These are phyloP conservation scores for Sarcophaga caerulescens DNA, from an alignment of 2,888 invertebrate genomes.

Conservation along the genomic window DNA sequence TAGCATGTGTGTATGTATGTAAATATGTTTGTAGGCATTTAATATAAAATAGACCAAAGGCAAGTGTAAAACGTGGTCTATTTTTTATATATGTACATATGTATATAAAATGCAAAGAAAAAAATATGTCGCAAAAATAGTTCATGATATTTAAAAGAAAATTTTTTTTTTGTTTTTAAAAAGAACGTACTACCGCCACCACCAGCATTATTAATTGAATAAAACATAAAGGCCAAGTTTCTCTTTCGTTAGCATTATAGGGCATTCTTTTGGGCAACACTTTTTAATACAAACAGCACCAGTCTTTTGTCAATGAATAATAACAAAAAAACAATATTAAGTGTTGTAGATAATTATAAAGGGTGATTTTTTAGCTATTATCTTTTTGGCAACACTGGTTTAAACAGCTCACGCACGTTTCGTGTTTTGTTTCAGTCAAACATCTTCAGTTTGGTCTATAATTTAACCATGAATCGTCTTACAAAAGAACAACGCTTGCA, in stretches of 20 bases:
- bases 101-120: neutral
- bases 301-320: conserved; percentile 10
- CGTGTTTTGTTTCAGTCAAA: too few species aligned
- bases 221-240: conserved; percentile 34
- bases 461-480: too few species aligned
- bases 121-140: conserved; percentile 43
- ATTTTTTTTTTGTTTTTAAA: conserved; percentile 9
- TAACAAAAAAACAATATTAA: neutral
- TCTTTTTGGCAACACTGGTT: too few species aligned
- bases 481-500: too few species aligned
- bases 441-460: too few species aligned
- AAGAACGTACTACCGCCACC: neutral
- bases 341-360: too few species aligned
- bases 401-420: too few species aligned
- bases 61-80: conserved; percentile 16
- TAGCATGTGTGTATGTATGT: neutral
- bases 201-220: neutral
- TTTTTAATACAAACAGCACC: conserved; percentile 11
- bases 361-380: too few species aligned
- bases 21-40: conserved; percentile 1
- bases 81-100: conserved; percentile 11
- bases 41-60: conserved; percentile 20
- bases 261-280: conserved; percentile 50
- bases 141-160: conserved; percentile 8
- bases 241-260: conserved; percentile 22